phyloP scores from a whole-genome alignment of 2,113 vertebrate genomes.

The Sphyrna mokarran region DNA sequence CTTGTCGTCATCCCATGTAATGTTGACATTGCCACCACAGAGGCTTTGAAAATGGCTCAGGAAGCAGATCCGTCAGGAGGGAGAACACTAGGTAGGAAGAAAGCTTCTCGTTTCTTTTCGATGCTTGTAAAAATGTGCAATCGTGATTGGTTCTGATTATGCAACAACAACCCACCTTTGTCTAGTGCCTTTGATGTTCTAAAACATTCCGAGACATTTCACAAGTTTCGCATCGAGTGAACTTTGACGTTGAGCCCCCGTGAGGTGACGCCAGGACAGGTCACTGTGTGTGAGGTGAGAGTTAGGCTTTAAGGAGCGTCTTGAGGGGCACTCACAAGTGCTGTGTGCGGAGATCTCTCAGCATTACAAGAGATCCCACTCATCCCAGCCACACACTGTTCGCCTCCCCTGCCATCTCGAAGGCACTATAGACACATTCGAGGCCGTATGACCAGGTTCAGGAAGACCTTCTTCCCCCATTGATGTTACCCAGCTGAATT shows the following conservation, averaged over 20 bases:
- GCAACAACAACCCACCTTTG: neutral
- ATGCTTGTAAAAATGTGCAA: neutral
- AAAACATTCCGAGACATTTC: neutral
- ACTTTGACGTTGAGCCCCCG: neutral
- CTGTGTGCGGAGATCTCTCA: neutral
- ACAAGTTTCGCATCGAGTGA: neutral
- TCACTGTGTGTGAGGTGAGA: neutral
- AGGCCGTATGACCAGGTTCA: no score
- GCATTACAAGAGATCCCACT: no score
- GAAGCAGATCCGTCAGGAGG: conserved; percentile 1
- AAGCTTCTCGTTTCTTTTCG: neutral
- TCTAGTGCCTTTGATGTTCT: neutral
- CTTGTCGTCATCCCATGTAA: conserved; percentile 18
- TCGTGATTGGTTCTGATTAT: neutral
- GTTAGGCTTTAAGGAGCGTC: neutral
- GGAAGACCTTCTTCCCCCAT: no score
- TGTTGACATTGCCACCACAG: conserved; percentile 25
- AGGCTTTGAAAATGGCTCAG: conserved; percentile 36
- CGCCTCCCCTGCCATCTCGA: no score
- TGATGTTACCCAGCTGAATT: no score
- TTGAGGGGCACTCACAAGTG: no score
- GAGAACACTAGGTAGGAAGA: conserved; percentile 13
- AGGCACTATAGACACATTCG: no score
- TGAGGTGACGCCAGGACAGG: neutral
- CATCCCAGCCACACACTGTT: no score